Evolutionary conservation across 2,888 invertebrate species (phyloP).

Genomic region (Dastarcus helophoroides): DNA sequence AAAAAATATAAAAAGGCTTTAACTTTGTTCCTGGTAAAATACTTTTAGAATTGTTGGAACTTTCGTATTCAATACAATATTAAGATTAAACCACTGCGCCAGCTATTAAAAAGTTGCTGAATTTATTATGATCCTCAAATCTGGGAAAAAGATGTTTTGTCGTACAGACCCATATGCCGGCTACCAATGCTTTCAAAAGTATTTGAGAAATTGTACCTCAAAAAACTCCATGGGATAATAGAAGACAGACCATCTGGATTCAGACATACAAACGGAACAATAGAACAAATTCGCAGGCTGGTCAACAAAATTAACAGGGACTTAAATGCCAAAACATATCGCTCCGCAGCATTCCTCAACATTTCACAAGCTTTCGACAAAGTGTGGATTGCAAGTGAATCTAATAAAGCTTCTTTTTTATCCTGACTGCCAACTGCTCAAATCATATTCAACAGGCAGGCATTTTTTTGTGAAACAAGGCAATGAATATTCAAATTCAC

Average conservation of each 20-base stretch:
- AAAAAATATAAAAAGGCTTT: not conserved
- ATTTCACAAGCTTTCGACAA: too few relatives aligned
- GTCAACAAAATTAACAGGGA: conserved; percentile 1
- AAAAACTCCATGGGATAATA: not conserved
- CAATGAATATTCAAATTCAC: not conserved
- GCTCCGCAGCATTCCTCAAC: too few relatives aligned
- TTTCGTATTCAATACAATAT: conserved; percentile 1
- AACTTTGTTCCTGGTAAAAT: conserved; percentile 1
- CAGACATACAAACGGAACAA: too few relatives aligned
- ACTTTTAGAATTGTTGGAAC: not conserved
- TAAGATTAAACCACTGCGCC: too few relatives aligned
- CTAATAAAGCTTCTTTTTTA: not conserved
- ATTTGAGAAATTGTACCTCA: not conserved
- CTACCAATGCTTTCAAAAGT: conserved; percentile 1
- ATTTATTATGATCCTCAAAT: too few relatives aligned
- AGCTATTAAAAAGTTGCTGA: not conserved
- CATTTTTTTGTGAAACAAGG: not conserved
- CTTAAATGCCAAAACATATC: too few relatives aligned
- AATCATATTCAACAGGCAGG: conserved; percentile 1
- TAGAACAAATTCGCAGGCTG: too few relatives aligned
- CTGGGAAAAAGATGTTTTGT: not conserved
- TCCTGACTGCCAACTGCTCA: conserved; percentile 1
- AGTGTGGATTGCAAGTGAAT: not conserved
- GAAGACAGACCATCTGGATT: conserved; percentile 2
- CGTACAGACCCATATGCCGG: not conserved